Evolutionary conservation across 2,888 invertebrate species (phyloP), one percentile per base, ranked within the genome.

Genomic region (Ecliptopera silaceata): DNA sequence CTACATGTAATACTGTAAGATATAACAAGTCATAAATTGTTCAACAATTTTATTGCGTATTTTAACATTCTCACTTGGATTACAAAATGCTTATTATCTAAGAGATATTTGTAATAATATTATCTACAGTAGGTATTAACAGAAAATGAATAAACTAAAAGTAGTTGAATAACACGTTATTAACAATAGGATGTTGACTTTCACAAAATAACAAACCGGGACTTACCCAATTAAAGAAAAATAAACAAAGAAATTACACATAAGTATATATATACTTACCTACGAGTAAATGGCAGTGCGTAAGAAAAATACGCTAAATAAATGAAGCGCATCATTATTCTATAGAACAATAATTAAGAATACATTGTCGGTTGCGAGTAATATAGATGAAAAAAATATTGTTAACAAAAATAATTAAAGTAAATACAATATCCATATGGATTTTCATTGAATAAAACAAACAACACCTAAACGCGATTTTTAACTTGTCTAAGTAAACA

Each of bases 31-130:
- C 32, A 48, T 44, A 50, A 55, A 52, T 56, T 58, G 26, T 60
- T 44, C 52, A 60, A 68, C 64, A 68, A 68, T 64, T 65, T 45
- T 50, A 68, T 68, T 70, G 66, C 57, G 57, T 64, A 51, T 51
- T 65, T 64, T 63, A 20, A 59, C 64, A 64, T 63, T 64, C 61
- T 65, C 58, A 64, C 32, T 31, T 63, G 45, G 51, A 59, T 64
- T 60, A 61, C 61, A 64, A 63, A 66, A 66, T 51, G 50, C 57
- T 66, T 63, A 64, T 51, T 44, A 57, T 45, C 51, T 58, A 57
- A 55, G 47, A 59, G 54, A 63, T 65, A 59, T 20, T 22, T 39
- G 26, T 26, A 42, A 38, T 15, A 29, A 20, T 36, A 15, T 31
- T 22, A 61, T 56, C 22, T 60, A 63, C 48, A 60, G 49, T n/a